Evolutionary conservation across 2,888 invertebrate species (phyloP).

Genomic region (Latrodectus elegans): DNA sequence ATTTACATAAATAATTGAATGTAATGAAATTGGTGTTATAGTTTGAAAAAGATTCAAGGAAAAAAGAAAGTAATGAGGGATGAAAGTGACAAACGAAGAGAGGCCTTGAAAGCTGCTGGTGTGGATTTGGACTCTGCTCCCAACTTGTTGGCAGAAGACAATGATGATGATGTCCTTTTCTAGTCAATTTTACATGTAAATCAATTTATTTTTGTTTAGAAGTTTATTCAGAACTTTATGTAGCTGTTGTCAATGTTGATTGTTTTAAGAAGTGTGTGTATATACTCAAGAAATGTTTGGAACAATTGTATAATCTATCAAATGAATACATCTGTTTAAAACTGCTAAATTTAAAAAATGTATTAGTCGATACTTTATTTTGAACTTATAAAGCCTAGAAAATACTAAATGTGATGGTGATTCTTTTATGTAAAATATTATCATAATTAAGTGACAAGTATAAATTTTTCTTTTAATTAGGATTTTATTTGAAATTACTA

Average conservation of each 20-base stretch:
- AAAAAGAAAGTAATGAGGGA: slow-evolving; percentile 91
- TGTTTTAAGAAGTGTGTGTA: neutral
- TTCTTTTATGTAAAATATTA: too few relatives aligned
- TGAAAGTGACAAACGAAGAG: slow-evolving; percentile 78
- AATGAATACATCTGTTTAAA: too few relatives aligned
- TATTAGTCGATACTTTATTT: too few relatives aligned
- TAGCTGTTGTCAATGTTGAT: neutral
- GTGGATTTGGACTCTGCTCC: slow-evolving; percentile 76
- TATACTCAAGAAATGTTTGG: neutral
- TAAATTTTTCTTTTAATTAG: too few relatives aligned
- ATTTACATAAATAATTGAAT: too few relatives aligned
- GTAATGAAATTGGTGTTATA: slow-evolving; percentile 53
- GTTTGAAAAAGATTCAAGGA: slow-evolving; percentile 88
- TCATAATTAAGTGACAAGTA: too few relatives aligned
- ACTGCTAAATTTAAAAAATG: too few relatives aligned
- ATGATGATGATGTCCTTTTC: slow-evolving; percentile 92
- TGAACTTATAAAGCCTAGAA: too few relatives aligned
- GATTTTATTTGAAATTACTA: too few relatives aligned
- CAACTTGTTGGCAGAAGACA: slow-evolving; percentile 86
- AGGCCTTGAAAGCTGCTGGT: slow-evolving; percentile 77
- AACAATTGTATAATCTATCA: neutral
- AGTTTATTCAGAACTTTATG: neutral
- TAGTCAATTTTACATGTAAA: slow-evolving; percentile 75
- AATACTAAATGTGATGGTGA: too few relatives aligned
- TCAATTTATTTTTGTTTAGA: neutral